Base-by-base conservation (phyloP, 2,888 invertebrate genomes). In the Ormyrus pomaceus region DNA sequence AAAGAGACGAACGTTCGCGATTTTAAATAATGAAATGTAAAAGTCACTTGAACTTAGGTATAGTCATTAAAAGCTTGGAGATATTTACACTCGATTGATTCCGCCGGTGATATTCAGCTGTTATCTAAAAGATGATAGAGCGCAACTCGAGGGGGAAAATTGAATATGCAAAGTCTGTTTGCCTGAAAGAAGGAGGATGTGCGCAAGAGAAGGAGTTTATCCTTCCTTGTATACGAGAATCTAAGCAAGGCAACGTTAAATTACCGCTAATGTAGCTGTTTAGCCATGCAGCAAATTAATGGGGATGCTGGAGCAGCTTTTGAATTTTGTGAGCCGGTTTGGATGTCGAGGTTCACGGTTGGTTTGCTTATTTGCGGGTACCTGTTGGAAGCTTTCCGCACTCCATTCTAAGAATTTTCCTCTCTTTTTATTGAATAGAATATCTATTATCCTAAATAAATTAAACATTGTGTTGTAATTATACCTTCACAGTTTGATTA, bases 1-100 rank as follows among this genome's bases (percentile, higher is more conserved):
- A 70, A 13, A 50, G 10, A 59, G 70, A 59, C 10, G 19, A 56
- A 56, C 59, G 19, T 10, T 6, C 19, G 1, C 34, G 34, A 34
- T 34, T 34, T 2, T 34, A 34, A 34, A 34, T 34, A 34, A 34
- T 34, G 34, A 59, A 59, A 19, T 1, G 19, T 19, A 50, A 55
- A 72, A 70, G 66, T 50, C 13, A 46, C n/a, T 64, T 65, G 58
- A 34, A 34, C 34, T 34, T 34, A 2, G 34, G 71, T 72, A 77
- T 72, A 77, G 71, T 77, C 71, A 66, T 77, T 77, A 77, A 77
- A 77, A 77, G 65, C 66, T 65, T 53, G 48, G 5, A 55, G 62
- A 64, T 70, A 58, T 77, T 58, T 64, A 45, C 64, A 71, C 70
- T 58, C 58, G 51, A 71, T 77, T 56, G 77, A 71, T 70, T 62